Conservation (phyloP, 1,140 invertebrate genomes). For the Littorina saxatilis region DNA sequence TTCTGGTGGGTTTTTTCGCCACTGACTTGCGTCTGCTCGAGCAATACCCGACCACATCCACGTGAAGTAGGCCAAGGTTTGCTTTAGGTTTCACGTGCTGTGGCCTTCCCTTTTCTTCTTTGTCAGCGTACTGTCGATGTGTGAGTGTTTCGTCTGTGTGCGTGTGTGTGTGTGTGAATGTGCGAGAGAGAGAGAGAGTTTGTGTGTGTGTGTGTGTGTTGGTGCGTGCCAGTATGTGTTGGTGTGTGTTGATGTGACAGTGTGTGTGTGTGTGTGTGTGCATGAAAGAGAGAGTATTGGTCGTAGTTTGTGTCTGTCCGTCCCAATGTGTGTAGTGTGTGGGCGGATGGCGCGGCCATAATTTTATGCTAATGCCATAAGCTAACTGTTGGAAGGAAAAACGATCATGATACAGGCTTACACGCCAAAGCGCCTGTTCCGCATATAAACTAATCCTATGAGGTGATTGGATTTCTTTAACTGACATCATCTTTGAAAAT, state of each 20-base stretch:
- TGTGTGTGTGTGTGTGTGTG: constrained; percentile 19
- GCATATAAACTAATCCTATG: no score
- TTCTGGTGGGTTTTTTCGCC: not conserved
- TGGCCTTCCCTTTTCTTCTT: no score
- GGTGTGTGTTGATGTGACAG: not conserved
- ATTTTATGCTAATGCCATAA: no score
- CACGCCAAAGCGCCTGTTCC: no score
- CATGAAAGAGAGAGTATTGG: not conserved
- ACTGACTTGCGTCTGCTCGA: not conserved
- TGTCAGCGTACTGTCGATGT: no score
- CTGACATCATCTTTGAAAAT: no score
- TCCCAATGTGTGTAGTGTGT: not conserved
- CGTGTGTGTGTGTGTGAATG: constrained; percentile 20
- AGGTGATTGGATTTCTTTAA: no score
- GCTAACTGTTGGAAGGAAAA: no score
- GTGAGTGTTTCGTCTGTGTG: not conserved
- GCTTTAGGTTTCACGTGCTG: no score
- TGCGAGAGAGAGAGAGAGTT: not conserved
- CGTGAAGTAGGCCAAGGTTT: no score
- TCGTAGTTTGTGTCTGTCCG: not conserved
- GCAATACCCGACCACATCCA: no score
- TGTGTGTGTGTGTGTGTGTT: not conserved
- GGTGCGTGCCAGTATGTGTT: not conserved
- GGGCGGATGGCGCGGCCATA: not conserved
- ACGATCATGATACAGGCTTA: no score